Percentiles rank a stretch among this genome's conserved stretches.
These are phyloP conservation scores for Myotis pilosus DNA, from an alignment of 2,797 vertebrate genomes.

Conservation along the genomic window DNA sequence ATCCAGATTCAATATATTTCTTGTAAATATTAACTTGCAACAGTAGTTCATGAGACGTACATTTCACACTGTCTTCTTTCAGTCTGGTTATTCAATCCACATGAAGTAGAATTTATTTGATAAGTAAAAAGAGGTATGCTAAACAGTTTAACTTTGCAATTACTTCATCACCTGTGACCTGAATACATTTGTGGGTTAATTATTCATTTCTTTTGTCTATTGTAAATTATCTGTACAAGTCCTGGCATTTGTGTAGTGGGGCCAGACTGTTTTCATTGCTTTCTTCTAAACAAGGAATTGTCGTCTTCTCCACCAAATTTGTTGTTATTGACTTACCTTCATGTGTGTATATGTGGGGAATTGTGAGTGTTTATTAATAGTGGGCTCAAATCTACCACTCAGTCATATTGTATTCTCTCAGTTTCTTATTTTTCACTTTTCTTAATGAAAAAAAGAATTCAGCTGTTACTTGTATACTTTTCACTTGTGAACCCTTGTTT, in stretches of 20 bases:
- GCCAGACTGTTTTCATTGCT: neutral
- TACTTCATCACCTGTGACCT: neutral
- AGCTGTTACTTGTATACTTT: neutral
- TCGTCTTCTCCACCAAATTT: neutral
- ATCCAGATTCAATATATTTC: neutral
- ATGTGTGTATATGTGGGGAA: neutral
- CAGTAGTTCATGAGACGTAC: neutral
- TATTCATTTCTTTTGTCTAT: neutral
- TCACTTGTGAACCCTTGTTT: neutral
- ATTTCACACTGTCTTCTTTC: neutral
- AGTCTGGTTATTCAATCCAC: neutral
- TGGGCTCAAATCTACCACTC: neutral
- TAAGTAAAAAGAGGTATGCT: neutral
- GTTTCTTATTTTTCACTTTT: neutral
- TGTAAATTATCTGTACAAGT: neutral
- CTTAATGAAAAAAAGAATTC: neutral
- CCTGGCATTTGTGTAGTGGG: neutral
- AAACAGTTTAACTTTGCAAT: neutral
- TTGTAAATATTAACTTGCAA: neutral
- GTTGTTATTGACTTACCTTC: neutral
- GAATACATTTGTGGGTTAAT: neutral
- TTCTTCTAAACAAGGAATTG: neutral
- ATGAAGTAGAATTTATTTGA: neutral
- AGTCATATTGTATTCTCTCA: neutral
- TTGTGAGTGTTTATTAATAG: neutral